Percentiles rank a stretch among this genome's conserved stretches.
Evolutionary conservation across 2,113 vertebrate species (phyloP).

Genomic region (Thamnaconus septentrionalis): DNA sequence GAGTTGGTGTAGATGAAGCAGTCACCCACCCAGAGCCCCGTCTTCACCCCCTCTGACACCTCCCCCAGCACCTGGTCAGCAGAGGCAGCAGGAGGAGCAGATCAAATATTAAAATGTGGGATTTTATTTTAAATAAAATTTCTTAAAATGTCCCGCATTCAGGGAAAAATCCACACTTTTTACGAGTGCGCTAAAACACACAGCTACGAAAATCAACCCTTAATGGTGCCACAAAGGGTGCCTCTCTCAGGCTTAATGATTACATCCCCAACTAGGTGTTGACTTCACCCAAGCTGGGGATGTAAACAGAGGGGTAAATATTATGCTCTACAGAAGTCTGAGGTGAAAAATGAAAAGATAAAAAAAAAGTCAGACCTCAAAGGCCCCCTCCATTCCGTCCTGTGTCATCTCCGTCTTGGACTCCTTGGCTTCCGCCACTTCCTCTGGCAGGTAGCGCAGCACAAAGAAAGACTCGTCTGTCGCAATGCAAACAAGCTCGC

Average conservation of each 20-base stretch:
- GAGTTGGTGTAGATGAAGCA: slow-evolving; percentile 99
- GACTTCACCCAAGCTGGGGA: too few species aligned
- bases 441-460: slow-evolving; percentile 92
- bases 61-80: slow-evolving; percentile 90
- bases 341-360: too few species aligned
- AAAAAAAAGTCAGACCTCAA: slow-evolving; percentile 79
- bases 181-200: too few species aligned
- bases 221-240: too few species aligned
- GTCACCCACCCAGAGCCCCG: slow-evolving; percentile 96
- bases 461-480: slow-evolving; percentile 99
- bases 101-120: neutral
- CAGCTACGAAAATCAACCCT: too few species aligned
- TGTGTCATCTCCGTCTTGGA: slow-evolving; percentile 95
- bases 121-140: neutral
- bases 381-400: slow-evolving; percentile 98
- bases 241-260: too few species aligned
- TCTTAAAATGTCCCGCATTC: too few species aligned
- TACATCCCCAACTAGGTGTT: too few species aligned
- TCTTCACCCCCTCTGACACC: slow-evolving; percentile 98
- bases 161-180: too few species aligned
- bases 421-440: slow-evolving; percentile 93
- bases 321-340: too few species aligned
- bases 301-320: too few species aligned
- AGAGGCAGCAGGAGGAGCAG: neutral
- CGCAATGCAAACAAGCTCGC: slow-evolving; percentile 97